Percentiles rank a stretch among this genome's conserved stretches.
Evolutionary conservation across 1,140 invertebrate genomes (phyloP).

Genomic region (Aphis craccivora): DNA sequence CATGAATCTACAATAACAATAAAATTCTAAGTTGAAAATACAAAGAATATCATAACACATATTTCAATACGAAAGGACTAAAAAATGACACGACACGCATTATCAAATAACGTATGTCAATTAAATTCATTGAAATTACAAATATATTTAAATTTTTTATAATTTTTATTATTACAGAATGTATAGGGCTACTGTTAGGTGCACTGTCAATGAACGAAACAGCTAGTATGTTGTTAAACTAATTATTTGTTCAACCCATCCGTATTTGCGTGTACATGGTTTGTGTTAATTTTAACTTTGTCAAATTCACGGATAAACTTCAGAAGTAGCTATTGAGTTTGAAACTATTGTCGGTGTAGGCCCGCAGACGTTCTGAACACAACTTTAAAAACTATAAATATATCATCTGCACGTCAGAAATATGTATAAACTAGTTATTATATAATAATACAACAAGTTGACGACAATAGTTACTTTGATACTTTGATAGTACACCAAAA

Average conservation of each 20-base stretch:
- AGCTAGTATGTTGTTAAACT: background rate
- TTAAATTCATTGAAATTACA: background rate
- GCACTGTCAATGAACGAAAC: background rate
- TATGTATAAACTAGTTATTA: background rate
- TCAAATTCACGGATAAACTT: background rate
- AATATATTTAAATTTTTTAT: background rate
- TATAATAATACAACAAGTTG: background rate
- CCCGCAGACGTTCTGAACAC: background rate
- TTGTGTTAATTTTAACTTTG: slow-evolving; percentile 8
- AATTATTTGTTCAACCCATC: background rate
- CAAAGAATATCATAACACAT: background rate
- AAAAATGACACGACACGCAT: background rate
- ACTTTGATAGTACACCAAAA: background rate
- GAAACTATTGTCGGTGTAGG: background rate
- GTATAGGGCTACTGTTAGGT: background rate
- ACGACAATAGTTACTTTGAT: background rate
- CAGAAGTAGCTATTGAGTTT: slow-evolving; percentile 1
- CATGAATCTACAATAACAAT: background rate
- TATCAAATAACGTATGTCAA: background rate
- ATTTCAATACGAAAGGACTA: background rate
- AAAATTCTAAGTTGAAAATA: background rate
- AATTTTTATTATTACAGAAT: too few species aligned
- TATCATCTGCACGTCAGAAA: background rate
- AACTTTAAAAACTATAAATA: slow-evolving; percentile 5
- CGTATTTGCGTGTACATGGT: background rate